Evolutionary conservation across 2,113 vertebrate species (phyloP), one percentile per base, ranked within the genome.

Genomic region (Oreochromis aureus): DNA sequence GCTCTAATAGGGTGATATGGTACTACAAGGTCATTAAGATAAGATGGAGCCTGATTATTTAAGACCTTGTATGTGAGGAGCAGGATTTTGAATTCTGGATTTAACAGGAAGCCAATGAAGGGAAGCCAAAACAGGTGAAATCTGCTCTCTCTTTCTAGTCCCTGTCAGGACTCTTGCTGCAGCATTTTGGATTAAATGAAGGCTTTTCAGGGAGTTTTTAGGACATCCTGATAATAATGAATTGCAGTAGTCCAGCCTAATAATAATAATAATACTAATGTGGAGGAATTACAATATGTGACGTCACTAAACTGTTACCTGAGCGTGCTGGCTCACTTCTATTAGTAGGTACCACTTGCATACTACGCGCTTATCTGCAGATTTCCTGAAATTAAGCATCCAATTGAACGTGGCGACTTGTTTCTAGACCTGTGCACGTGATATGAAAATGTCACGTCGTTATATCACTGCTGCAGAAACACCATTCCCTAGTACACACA

Each of bases 111-210:
- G 36, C 36, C 36, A 39, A 4, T 41, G 39, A 41, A 12, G 5
- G 41, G 41, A 53, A 53, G 51, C 8, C 51, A 1, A 53, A 0
- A n/a, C 9, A n/a, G 51, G 18, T 19, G 4, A 53, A 53, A 53
- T 53, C 1, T 53, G 18, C 48, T 51, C 8, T 53, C 48, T 53
- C 18, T 53, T 53, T 53, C 51, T 53, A 54, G 19, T 54, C 51
- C 19, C 5, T 54, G 51, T 54, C 19, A 54, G 51, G 0, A 54
- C 53, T 54, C 19, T n/a, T n/a, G 5, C 19, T 10, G 53, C 53
- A 10, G 3, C 53, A 22, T 54, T 54, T 54, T n/a, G 51, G 51
- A 54, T n/a, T 0, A 54, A 0, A 5, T 54, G 51, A 54, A 54
- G 51, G 19, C 9, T 10, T 55, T 55, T 55, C 10, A 24, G n/a